Conservation (phyloP, 2,888 invertebrate species). For the Vanessa cardui region DNA sequence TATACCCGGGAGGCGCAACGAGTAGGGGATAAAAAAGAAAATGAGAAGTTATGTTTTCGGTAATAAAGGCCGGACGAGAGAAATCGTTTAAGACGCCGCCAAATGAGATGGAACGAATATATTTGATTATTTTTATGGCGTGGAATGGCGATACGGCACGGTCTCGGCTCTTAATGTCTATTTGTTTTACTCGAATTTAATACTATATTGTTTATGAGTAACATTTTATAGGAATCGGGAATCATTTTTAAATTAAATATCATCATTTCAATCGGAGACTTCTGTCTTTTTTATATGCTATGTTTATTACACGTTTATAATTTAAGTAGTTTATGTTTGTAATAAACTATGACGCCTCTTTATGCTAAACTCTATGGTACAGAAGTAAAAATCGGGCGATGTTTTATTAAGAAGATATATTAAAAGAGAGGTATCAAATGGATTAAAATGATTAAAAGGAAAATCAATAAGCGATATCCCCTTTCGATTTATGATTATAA, state of each 20-base stretch:
- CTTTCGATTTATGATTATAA: slow-evolving; percentile 68
- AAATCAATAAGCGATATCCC: slow-evolving; percentile 55
- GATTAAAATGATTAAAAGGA: slow-evolving; percentile 19
- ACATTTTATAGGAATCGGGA: slow-evolving; percentile 55
- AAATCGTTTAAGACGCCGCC: slow-evolving; percentile 82
- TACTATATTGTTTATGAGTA: slow-evolving; percentile 62
- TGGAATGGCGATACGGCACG: slow-evolving; percentile 77
- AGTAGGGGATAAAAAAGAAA: slow-evolving; percentile 82
- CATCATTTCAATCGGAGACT: neutral
- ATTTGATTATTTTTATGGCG: slow-evolving; percentile 83
- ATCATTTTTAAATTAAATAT: slow-evolving; percentile 43
- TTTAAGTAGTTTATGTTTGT: neutral
- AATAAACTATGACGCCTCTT: neutral
- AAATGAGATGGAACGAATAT: slow-evolving; percentile 83
- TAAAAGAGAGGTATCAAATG: slow-evolving; percentile 1
- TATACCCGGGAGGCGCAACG: slow-evolving; percentile 67
- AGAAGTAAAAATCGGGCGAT: neutral
- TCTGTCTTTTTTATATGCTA: neutral
- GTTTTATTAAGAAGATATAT: neutral
- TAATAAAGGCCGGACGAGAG: slow-evolving; percentile 82
- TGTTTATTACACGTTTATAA: neutral
- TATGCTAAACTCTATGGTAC: neutral
- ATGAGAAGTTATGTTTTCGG: slow-evolving; percentile 83
- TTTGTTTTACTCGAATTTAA: slow-evolving; percentile 77
- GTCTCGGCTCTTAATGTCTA: slow-evolving; percentile 69